Conservation (phyloP, 2,888 invertebrate genomes). For the Andrena bicolor region DNA sequence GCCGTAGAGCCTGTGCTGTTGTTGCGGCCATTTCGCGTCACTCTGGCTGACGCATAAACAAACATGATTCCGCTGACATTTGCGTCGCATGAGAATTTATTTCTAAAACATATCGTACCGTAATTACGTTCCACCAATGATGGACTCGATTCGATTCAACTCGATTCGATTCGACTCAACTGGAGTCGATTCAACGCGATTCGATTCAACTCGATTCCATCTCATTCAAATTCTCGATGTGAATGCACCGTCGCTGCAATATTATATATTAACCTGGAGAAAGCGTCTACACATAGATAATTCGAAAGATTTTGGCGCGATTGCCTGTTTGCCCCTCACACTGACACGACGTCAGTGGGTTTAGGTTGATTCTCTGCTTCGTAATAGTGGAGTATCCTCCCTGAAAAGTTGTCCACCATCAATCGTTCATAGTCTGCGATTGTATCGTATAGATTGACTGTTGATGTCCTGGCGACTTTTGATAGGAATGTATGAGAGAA, state of each 20-base stretch:
- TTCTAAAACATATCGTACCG: background rate
- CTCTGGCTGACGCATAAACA: conserved; percentile 61
- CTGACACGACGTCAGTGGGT: conserved; percentile 10
- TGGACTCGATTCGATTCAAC: background rate
- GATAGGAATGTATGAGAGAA: too few species aligned
- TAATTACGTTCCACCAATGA: too few species aligned
- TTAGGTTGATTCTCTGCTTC: background rate
- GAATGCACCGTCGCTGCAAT: background rate
- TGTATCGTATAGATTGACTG: background rate
- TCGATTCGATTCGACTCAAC: too few species aligned
- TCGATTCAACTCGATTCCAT: too few species aligned
- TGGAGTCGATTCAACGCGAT: too few species aligned
- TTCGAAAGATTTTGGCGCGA: conserved; percentile 50
- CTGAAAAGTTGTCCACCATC: background rate
- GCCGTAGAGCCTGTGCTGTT: conserved; percentile 1
- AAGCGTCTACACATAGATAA: background rate
- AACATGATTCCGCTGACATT: conserved; percentile 41
- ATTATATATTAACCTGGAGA: background rate
- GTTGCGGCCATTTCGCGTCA: conserved; percentile 81
- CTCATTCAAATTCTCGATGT: background rate
- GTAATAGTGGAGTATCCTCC: background rate
- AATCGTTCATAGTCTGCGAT: background rate
- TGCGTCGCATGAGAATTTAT: conserved; percentile 32
- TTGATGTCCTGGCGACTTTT: too few species aligned
- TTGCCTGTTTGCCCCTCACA: conserved; percentile 14